Evolutionary conservation across 2,888 invertebrate genomes (phyloP).

Genomic region (Caenorhabditis wallacei): DNA sequence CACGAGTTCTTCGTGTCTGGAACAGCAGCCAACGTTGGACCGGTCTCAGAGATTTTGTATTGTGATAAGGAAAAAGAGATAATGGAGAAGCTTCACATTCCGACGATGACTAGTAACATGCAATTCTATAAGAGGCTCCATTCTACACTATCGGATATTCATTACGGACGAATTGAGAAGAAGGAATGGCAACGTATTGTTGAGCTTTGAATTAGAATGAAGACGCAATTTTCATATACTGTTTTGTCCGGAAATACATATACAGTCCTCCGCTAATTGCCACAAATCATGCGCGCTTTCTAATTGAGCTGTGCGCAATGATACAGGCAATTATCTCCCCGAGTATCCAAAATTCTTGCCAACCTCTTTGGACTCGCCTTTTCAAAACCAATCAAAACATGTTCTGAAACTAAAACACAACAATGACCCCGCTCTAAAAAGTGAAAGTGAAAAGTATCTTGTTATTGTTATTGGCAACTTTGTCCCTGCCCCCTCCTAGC

Average conservation of each 20-base stretch:
- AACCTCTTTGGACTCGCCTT: no score
- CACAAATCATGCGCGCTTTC: not conserved
- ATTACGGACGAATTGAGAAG: constrained; percentile 76
- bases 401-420: not conserved
- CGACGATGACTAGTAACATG: constrained; percentile 86
- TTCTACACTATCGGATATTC: constrained; percentile 90
- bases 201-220: constrained; percentile 23
- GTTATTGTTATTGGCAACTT: not conserved
- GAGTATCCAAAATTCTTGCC: no score
- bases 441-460: constrained; percentile 2
- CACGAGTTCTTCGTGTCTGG: constrained; percentile 97
- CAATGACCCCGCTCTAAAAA: not conserved
- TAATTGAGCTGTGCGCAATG: not conserved
- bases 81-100: constrained; percentile 85
- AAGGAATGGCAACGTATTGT: constrained; percentile 59
- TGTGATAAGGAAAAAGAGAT: constrained; percentile 82
- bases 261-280: no score
- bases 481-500: not conserved
- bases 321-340: not conserved
- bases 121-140: constrained; percentile 87
- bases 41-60: constrained; percentile 92
- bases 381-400: not conserved
- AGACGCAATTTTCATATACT: not conserved
- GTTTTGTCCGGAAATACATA: no score
- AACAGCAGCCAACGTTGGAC: constrained; percentile 95